Percentiles rank a stretch among this genome's conserved stretches.
Conservation (phyloP, 2,797 vertebrate genomes). For the Bryconaethiops microstoma region DNA sequence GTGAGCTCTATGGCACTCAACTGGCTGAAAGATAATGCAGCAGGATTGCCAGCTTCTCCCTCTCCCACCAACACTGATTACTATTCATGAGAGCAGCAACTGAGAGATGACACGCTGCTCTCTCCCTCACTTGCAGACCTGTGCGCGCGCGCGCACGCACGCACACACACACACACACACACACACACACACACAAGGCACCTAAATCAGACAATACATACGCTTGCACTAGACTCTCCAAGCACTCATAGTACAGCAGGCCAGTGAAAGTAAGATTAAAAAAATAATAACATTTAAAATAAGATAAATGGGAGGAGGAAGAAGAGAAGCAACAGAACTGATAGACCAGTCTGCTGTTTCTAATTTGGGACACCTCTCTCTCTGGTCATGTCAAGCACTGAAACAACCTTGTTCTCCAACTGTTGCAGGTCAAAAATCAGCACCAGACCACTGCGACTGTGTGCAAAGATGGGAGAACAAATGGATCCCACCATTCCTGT, state of each 20-base stretch:
- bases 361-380: conserved; percentile 34
- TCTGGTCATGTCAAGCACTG: not conserved
- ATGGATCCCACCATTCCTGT: not conserved
- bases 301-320: not conserved
- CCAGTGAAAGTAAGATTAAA: conserved; percentile 4
- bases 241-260: conserved; percentile 39
- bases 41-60: conserved; percentile 76
- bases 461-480: not conserved
- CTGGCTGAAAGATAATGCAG: conserved; percentile 81
- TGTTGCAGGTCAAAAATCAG: not conserved
- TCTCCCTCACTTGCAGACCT: conserved; percentile 75
- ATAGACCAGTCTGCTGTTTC: conserved; percentile 24
- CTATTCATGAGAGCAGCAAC: conserved; percentile 88
- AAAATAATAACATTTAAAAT: not conserved
- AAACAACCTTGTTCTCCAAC: not conserved
- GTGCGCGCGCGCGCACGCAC: conserved; percentile 73
- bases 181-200: conserved; percentile 39
- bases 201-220: conserved; percentile 45
- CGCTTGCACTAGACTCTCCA: conserved; percentile 30
- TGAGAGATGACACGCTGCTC: conserved; percentile 82
- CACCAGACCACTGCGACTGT: not conserved
- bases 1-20: conserved; percentile 51
- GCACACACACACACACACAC: conserved; percentile 75
- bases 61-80: conserved; percentile 82
- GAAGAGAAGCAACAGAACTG: not conserved